Evolutionary conservation across 2,888 invertebrate species (phyloP).

Genomic region (Eurytoma adleriae): DNA sequence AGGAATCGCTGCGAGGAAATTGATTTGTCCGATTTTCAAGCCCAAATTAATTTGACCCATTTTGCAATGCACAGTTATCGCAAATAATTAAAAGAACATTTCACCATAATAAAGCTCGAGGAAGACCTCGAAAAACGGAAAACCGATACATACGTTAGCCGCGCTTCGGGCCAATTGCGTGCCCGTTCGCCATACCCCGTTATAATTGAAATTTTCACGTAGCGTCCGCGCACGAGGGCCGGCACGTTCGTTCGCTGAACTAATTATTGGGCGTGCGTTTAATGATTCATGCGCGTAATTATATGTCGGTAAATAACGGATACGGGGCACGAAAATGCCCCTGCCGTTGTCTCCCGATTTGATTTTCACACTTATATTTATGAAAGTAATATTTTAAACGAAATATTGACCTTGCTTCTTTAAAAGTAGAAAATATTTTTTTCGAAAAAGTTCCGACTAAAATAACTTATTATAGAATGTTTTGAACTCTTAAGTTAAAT

Average conservation of each 20-base stretch:
- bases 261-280: slow-evolving; percentile 8
- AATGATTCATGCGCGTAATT: slow-evolving; percentile 2
- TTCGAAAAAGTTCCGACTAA: no score
- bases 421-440: no score
- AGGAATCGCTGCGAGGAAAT: background rate
- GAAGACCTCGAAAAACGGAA: background rate
- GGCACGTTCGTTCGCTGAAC: background rate
- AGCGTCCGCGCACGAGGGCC: background rate
- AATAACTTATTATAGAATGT: no score
- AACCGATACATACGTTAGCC: background rate
- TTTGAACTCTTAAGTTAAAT: no score
- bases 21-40: slow-evolving; percentile 3
- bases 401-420: no score
- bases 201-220: slow-evolving; percentile 8
- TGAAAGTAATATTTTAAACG: no score
- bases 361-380: no score
- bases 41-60: background rate
- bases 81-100: slow-evolving; percentile 31
- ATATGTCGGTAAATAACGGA: slow-evolving; percentile 7
- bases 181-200: background rate
- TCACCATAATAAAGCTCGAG: background rate
- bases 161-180: background rate
- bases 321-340: background rate
- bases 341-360: no score
- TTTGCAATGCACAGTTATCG: slow-evolving; percentile 4